Base-by-base conservation (phyloP, 2,888 invertebrate species). In the Hyalella azteca region DNA sequence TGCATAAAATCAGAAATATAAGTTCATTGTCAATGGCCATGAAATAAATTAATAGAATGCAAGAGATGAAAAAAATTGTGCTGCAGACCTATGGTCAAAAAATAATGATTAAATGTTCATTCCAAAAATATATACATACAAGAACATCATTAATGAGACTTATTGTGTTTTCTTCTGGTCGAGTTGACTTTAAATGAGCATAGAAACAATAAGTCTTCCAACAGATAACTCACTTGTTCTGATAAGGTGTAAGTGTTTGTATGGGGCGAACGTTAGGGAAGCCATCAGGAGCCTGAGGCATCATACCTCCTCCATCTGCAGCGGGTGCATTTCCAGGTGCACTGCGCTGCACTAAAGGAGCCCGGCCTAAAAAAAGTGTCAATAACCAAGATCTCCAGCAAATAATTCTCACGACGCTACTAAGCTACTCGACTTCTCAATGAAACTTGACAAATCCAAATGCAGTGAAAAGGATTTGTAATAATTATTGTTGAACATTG, bases 161-260 rank as follows among this genome's bases (percentile, higher is more conserved):
- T n/a, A n/a, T n/a, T n/a, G n/a, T n/a, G n/a, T n/a, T n/a, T n/a
- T n/a, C n/a, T n/a, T n/a, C n/a, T n/a, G n/a, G n/a, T n/a, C n/a
- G n/a, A n/a, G n/a, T n/a, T n/a, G n/a, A n/a, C n/a, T n/a, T n/a
- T n/a, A n/a, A n/a, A n/a, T n/a, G n/a, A n/a, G n/a, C n/a, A n/a
- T n/a, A n/a, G n/a, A n/a, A n/a, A n/a, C n/a, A n/a, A n/a, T n/a
- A n/a, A n/a, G n/a, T n/a, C n/a, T n/a, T n/a, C n/a, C n/a, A n/a
- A 11, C 36, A 36, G 5, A 45, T 26, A 29, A 26, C 79, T 76
- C 45, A 81, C 93, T 93, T 95, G 88, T 96, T 97, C 87, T 96
- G 96, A 88, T 97, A 98, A 0, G 97, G 97, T 85, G 95, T 97
- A 15, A 98, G 90, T 85, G 93, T 93, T 22, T 91, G 90, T 86